These are phyloP conservation scores for Entelurus aequoreus DNA, from an alignment of 2,113 vertebrate genomes.

Conservation along the genomic window DNA sequence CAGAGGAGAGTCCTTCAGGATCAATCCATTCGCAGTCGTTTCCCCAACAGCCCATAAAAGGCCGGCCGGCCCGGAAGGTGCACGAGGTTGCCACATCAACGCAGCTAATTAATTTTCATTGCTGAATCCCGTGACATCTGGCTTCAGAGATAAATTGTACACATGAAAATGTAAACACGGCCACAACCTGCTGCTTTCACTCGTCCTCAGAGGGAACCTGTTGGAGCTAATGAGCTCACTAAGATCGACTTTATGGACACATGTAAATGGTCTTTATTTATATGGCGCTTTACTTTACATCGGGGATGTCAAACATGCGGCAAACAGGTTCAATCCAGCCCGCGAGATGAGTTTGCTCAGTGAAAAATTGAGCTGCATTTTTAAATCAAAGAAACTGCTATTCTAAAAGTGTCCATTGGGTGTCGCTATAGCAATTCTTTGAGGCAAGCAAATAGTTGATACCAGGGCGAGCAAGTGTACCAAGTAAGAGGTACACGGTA, in stretches of 20 bases:
- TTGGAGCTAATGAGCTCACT: constrained; percentile 41
- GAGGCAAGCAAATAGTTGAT: too few relatives aligned
- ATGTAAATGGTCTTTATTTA: too few relatives aligned
- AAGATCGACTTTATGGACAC: constrained; percentile 14
- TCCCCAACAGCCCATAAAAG: constrained; percentile 67
- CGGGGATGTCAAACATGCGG: too few relatives aligned
- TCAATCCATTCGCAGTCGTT: constrained; percentile 68
- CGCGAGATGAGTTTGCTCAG: too few relatives aligned
- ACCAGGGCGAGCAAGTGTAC: too few relatives aligned
- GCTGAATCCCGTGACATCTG: constrained; percentile 65
- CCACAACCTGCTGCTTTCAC: constrained; percentile 30
- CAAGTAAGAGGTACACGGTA: too few relatives aligned
- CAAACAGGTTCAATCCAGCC: too few relatives aligned
- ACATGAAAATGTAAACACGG: constrained; percentile 61
- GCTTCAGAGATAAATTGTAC: constrained; percentile 62
- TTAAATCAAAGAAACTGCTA: too few relatives aligned
- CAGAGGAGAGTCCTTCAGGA: constrained; percentile 61
- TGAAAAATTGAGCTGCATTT: too few relatives aligned
- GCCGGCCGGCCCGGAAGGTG: constrained; percentile 60
- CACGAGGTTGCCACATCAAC: constrained; percentile 65
- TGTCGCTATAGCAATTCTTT: too few relatives aligned
- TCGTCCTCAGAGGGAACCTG: constrained; percentile 35
- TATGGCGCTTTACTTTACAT: too few relatives aligned
- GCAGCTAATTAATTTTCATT: constrained; percentile 69
- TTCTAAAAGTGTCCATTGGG: too few relatives aligned